phyloP scores from a whole-genome alignment of 2,888 invertebrate species.

The Tryphoninae sp. region DNA sequence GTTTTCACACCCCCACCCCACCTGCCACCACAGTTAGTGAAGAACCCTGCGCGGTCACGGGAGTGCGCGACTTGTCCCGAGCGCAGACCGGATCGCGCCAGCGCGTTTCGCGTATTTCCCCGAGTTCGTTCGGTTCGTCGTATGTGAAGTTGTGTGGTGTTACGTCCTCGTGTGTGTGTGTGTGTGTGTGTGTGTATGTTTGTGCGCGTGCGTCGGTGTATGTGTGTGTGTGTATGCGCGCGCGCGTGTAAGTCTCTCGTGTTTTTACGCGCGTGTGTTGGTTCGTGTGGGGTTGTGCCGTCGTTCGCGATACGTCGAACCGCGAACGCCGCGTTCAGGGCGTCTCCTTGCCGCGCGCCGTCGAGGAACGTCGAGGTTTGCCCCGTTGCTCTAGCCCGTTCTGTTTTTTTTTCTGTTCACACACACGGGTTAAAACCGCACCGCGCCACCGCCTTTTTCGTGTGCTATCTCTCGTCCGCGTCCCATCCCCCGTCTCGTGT shows the following conservation, averaged over 20 bases:
- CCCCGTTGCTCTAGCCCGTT: constrained; percentile 15
- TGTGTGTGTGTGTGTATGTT: background rate
- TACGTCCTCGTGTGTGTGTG: constrained; percentile 10
- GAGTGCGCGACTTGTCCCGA: constrained; percentile 77
- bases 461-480: background rate
- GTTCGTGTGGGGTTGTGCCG: constrained; percentile 65
- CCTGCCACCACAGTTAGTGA: constrained; percentile 37
- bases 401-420: constrained; percentile 21
- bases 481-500: background rate
- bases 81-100: constrained; percentile 68
- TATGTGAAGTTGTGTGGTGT: background rate
- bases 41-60: constrained; percentile 70
- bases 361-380: constrained; percentile 66
- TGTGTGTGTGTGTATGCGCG: background rate
- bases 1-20: constrained; percentile 22
- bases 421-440: constrained; percentile 12
- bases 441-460: constrained; percentile 55
- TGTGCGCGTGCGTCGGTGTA: too few species aligned
- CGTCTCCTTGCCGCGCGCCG: constrained; percentile 77
- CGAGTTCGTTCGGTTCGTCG: constrained; percentile 1
- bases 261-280: constrained; percentile 1
- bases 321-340: constrained; percentile 78
- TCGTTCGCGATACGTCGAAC: constrained; percentile 78
- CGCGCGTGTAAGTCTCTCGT: background rate
- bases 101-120: constrained; percentile 6